Conservation (phyloP, 2,888 invertebrate genomes). For the Drosophila setosimentum region DNA sequence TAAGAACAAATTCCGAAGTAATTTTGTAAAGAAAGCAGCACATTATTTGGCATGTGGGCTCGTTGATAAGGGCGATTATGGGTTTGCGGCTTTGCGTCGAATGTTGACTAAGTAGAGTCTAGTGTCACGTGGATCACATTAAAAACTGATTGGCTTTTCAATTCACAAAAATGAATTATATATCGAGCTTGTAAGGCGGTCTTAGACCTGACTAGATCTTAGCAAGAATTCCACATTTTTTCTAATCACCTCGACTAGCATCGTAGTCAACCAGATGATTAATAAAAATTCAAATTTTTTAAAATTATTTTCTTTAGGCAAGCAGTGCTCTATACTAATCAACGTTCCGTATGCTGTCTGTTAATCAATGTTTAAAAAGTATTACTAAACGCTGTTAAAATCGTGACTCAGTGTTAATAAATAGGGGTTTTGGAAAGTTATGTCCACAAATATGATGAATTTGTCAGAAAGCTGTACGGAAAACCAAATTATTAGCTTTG, state of each 20-base stretch:
- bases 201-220: not conserved
- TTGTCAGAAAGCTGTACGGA: not conserved
- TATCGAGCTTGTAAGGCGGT: not conserved
- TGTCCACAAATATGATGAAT: not conserved
- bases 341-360: not conserved
- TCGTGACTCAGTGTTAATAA: not conserved
- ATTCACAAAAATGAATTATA: not conserved
- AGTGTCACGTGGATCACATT: not conserved
- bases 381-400: not conserved
- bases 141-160: not conserved
- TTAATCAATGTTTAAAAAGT: not conserved
- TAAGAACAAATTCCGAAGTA: slow-evolving; percentile 13
- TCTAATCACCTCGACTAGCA: not conserved
- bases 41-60: slow-evolving; percentile 37
- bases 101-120: slow-evolving; percentile 11
- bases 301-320: not conserved
- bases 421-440: not conserved
- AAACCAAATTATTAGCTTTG: not conserved
- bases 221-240: not conserved
- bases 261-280: not conserved
- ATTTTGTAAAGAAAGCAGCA: slow-evolving; percentile 11
- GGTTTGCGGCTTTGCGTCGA: slow-evolving; percentile 2
- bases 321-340: not conserved
- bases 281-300: not conserved
- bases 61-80: slow-evolving; percentile 6